Percentiles rank a stretch among this genome's conserved stretches.
These are phyloP conservation scores for Streptopelia turtur DNA, from an alignment of 2,797 vertebrate genomes.

Conservation along the genomic window DNA sequence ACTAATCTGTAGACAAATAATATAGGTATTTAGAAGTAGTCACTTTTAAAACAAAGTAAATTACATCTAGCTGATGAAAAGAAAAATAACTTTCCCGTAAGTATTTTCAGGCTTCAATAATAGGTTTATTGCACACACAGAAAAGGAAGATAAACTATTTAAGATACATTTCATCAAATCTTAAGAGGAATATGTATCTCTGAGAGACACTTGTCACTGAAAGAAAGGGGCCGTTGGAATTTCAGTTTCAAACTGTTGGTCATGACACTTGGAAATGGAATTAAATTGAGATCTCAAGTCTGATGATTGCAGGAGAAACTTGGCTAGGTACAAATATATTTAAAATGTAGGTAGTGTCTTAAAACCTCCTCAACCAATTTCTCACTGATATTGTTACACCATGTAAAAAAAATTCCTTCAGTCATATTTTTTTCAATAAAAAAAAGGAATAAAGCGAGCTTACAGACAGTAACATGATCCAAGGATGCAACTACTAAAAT, in stretches of 20 bases:
- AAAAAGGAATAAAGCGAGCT: neutral
- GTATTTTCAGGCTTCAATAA: neutral
- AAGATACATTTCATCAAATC: neutral
- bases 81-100: neutral
- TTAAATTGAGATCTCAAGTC: neutral
- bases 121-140: neutral
- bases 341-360: neutral
- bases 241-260: neutral
- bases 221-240: neutral
- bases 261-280: neutral
- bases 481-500: neutral
- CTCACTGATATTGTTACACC: neutral
- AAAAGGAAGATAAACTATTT: neutral
- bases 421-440: neutral
- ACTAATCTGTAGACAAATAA: neutral
- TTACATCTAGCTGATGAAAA: neutral
- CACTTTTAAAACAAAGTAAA: neutral
- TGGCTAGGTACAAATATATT: neutral
- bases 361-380: accelerated
- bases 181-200: neutral
- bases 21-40: neutral
- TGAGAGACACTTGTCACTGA: neutral
- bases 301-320: neutral
- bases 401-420: neutral
- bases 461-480: neutral